Conservation (phyloP, 2,113 vertebrate species). For the Solea solea region DNA sequence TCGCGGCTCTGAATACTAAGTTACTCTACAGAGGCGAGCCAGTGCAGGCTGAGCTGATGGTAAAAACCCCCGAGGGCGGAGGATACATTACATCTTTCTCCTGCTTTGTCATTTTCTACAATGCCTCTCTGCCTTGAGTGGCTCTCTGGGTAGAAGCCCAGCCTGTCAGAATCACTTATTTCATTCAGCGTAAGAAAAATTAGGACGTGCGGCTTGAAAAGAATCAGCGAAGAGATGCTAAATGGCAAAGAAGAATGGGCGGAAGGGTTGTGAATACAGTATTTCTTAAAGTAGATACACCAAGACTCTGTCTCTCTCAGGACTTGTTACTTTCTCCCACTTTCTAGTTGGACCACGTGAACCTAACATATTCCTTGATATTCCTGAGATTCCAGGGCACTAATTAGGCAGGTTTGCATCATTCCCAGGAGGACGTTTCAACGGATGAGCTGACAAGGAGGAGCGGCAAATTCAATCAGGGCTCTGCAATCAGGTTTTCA, state of each 20-base stretch:
- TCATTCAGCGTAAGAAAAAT: slow-evolving; percentile 36
- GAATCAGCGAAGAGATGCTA: slow-evolving; percentile 8
- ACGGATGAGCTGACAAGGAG: slow-evolving; percentile 19
- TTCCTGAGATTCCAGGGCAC: slow-evolving; percentile 25
- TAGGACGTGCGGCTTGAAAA: background rate
- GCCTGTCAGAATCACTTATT: slow-evolving; percentile 42
- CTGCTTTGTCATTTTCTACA: slow-evolving; percentile 45
- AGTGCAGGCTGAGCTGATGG: slow-evolving; percentile 1
- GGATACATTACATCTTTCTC: slow-evolving; percentile 26
- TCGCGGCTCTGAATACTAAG: slow-evolving; percentile 43
- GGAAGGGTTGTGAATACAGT: background rate
- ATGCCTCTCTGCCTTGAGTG: slow-evolving; percentile 42
- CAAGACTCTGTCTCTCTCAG: background rate
- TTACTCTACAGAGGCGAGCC: slow-evolving; percentile 6
- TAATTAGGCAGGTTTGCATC: slow-evolving; percentile 51
- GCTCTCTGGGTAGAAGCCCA: slow-evolving; percentile 38
- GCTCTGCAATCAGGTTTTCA: background rate
- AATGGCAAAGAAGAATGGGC: background rate
- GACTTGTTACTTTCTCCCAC: slow-evolving; percentile 31
- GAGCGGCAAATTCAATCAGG: background rate
- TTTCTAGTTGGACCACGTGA: background rate
- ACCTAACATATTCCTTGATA: slow-evolving; percentile 14
- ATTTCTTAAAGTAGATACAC: background rate
- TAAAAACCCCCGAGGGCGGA: background rate
- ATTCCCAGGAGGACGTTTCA: slow-evolving; percentile 22